These are phyloP conservation scores for Falco naumanni DNA, from an alignment of 2,797 vertebrate species.

Conservation along the genomic window DNA sequence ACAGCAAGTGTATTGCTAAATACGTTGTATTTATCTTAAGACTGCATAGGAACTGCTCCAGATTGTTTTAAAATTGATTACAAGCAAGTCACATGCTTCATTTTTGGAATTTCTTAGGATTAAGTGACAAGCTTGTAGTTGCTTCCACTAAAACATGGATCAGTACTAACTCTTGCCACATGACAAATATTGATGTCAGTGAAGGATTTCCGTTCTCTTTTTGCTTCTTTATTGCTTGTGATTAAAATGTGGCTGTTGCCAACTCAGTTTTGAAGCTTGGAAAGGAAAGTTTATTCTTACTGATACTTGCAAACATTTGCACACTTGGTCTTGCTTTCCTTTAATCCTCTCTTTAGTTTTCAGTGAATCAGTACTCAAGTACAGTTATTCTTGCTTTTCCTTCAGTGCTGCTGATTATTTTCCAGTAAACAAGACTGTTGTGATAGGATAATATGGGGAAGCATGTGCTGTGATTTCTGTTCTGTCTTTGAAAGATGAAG, in stretches of 20 bases:
- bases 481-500: not conserved
- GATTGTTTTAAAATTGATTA: constrained; percentile 32
- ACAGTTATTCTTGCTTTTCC: not conserved
- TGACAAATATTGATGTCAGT: not conserved
- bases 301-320: not conserved
- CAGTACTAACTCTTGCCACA: not conserved
- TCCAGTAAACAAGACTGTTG: not conserved
- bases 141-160: not conserved
- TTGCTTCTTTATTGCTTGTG: not conserved
- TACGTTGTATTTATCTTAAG: not conserved
- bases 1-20: not conserved
- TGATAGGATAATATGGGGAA: not conserved
- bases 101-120: constrained; percentile 38
- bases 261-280: not conserved
- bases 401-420: not conserved
- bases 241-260: not conserved
- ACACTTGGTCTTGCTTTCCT: not conserved
- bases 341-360: not conserved
- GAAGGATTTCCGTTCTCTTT: not conserved
- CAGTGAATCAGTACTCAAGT: not conserved
- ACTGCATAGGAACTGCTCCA: not conserved
- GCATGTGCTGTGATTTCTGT: accelerated
- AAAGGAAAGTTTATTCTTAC: not conserved
- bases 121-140: constrained; percentile 2
- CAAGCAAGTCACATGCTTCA: not conserved